Base-by-base conservation (phyloP, 2,888 invertebrate genomes). In the Neelides folsomi region DNA sequence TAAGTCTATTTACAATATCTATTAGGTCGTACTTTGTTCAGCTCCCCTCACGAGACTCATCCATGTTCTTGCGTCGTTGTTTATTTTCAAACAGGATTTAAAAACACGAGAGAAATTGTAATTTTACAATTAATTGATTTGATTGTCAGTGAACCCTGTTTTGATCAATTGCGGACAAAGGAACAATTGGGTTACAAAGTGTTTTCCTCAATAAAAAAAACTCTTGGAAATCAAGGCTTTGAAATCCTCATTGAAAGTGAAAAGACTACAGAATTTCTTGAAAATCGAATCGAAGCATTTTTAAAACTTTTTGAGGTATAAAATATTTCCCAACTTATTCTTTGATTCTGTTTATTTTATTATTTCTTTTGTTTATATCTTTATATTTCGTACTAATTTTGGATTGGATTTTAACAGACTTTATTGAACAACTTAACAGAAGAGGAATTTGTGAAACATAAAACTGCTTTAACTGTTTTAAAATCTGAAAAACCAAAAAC, bases 181-280 rank as follows among this genome's bases (percentile, higher is more conserved):
- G 88, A 89, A 69, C 89, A 90, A 74, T 75, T 90, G 6, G 95
- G 95, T 15, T 97, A 97, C 70, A 90, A 97, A 66, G 94, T 97
- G 44, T 86, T 86, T 71, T 87, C 88, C 67, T 88, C 87, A 0
- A 75, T 88, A 9, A 77, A 92, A 4, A 77, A 86, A 53, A 79
- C 85, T 0, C 84, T 84, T 70, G 89, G 93, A 8, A 82, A 82
- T 1, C 88, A 90, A 69, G 93, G 93, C 1, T 43, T 88, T 12
- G 71, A 83, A 19, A 74, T 88, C 1, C 79, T 87, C 48, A 82
- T 89, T 0, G 88, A 89, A 70, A 84, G 86, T 12, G 79, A 83
- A 51, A 76, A 59, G 37, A 82, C 85, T 67, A 93, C 95, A 0
- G 73, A 76, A 6, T 86, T 79, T 71, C 77, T 97, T 12, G 93